Conservation (phyloP, 2,888 invertebrate species). For the Smittia aterrima region DNA sequence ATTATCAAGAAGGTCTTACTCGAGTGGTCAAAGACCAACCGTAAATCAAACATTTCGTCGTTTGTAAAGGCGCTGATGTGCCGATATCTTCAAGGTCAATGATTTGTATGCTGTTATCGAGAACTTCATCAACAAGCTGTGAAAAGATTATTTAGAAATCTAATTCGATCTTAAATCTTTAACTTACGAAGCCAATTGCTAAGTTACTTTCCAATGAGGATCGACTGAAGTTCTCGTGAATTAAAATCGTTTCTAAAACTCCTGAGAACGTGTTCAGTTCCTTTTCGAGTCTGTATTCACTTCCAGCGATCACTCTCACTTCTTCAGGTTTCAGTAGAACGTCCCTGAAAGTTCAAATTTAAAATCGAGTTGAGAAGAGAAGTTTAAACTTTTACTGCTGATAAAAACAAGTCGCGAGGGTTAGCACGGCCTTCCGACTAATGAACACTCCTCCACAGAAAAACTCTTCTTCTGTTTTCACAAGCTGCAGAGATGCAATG, state of each 20-base stretch:
- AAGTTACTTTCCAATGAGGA: constrained; percentile 27
- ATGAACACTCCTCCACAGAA: constrained; percentile 31
- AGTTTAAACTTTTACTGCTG: constrained; percentile 15
- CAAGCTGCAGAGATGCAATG: constrained; percentile 13
- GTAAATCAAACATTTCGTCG: not conserved
- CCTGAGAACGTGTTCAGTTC: not conserved
- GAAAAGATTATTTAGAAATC: not conserved
- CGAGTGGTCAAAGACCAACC: constrained; percentile 23
- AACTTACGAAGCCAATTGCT: constrained; percentile 27
- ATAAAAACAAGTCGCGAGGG: constrained; percentile 29
- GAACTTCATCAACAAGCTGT: not conserved
- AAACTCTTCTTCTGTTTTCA: not conserved
- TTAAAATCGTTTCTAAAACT: not conserved
- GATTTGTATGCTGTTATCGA: not conserved
- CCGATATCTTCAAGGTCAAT: not conserved
- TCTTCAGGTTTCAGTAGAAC: constrained; percentile 15
- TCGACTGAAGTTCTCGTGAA: constrained; percentile 22
- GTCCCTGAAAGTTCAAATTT: constrained; percentile 7
- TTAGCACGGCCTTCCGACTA: not conserved
- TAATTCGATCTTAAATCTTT: not conserved
- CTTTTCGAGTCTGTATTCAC: not conserved
- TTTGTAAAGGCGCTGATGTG: not conserved
- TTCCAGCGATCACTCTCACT: constrained; percentile 10
- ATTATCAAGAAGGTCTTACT: not conserved
- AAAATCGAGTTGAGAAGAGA: not conserved